Conservation (phyloP, 2,888 invertebrate species). For the Drosophila ezoana region DNA sequence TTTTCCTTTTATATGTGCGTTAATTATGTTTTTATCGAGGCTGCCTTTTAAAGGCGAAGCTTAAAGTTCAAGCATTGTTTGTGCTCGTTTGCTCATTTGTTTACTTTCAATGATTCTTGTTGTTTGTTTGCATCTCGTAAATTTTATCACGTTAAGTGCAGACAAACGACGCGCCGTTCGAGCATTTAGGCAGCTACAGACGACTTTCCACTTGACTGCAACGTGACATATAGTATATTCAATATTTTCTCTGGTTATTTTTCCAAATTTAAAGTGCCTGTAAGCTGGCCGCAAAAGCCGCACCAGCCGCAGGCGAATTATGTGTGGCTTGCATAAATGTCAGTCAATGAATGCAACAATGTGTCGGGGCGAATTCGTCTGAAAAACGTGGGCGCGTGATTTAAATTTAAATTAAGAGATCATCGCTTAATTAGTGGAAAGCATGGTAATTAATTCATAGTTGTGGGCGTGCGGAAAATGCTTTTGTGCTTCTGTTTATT, state of each 20-base stretch:
- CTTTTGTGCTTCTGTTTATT: not conserved
- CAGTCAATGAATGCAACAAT: slow-evolving; percentile 40
- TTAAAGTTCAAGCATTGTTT: slow-evolving; percentile 17
- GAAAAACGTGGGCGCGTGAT: slow-evolving; percentile 23
- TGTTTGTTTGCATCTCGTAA: slow-evolving; percentile 44
- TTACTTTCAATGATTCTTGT: slow-evolving; percentile 37
- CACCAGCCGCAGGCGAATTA: slow-evolving; percentile 17
- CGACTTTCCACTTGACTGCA: slow-evolving; percentile 40
- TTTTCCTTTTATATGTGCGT: slow-evolving; percentile 25
- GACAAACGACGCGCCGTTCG: slow-evolving; percentile 16
- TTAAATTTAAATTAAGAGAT: slow-evolving; percentile 40
- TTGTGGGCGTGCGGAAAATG: slow-evolving; percentile 1
- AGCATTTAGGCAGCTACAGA: slow-evolving; percentile 22
- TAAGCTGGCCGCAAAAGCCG: slow-evolving; percentile 26
- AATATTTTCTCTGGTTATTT: slow-evolving; percentile 35
- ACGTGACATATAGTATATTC: slow-evolving; percentile 8
- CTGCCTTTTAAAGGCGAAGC: slow-evolving; percentile 24
- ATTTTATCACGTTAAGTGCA: slow-evolving; percentile 41
- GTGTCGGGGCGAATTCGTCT: not conserved
- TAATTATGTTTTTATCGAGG: slow-evolving; percentile 41
- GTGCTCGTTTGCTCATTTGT: slow-evolving; percentile 17
- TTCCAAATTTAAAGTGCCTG: slow-evolving; percentile 4
- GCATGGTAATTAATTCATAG: slow-evolving; percentile 31
- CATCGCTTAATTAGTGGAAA: slow-evolving; percentile 62
- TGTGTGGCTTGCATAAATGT: slow-evolving; percentile 29